phyloP scores from a whole-genome alignment of 1,140 invertebrate species.

The Triops longicaudatus region DNA sequence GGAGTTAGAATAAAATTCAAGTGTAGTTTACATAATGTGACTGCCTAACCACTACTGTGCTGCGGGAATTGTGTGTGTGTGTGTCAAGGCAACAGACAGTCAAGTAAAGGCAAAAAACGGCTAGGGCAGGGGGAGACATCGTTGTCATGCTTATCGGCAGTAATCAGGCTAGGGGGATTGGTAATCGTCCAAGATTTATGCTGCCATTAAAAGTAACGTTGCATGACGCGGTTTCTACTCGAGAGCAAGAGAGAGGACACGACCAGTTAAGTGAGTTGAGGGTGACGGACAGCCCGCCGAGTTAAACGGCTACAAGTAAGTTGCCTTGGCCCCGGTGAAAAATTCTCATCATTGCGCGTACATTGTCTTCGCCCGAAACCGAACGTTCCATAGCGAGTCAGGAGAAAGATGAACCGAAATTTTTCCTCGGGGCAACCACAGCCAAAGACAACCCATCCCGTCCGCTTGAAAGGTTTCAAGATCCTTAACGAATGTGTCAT shows the following conservation, averaged over 20 bases:
- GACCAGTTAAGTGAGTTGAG: neutral
- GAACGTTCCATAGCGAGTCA: neutral
- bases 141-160: constrained; percentile 3
- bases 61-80: neutral
- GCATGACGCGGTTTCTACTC: constrained; percentile 6
- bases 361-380: neutral
- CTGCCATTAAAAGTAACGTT: constrained; percentile 2
- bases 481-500: neutral
- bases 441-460: neutral
- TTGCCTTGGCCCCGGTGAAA: neutral
- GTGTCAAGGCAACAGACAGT: constrained; percentile 9
- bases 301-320: neutral
- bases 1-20: neutral
- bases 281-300: constrained; percentile 2
- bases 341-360: neutral
- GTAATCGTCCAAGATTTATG: constrained; percentile 9
- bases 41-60: neutral
- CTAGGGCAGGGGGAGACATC: neutral
- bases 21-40: neutral
- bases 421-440: neutral
- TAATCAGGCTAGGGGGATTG: constrained; percentile 13
- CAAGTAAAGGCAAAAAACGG: neutral
- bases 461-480: neutral
- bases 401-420: neutral
- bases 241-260: neutral